Evolutionary conservation across 1,140 invertebrate species (phyloP), one percentile per base, ranked within the genome.

Genomic region (Apocrypta bakeri): DNA sequence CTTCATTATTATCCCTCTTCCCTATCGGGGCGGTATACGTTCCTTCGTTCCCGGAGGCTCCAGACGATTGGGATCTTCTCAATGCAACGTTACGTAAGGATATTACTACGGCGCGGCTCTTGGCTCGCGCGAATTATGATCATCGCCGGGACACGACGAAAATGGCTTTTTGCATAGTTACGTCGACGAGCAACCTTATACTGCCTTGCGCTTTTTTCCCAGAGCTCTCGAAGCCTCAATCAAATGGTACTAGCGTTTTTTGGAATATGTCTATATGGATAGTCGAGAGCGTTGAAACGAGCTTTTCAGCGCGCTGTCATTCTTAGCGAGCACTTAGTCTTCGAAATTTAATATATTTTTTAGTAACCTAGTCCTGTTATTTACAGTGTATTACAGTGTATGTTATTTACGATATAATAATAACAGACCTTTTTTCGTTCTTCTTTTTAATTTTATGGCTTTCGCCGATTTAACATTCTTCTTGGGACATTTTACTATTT

Each of bases 161-260:
- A 75, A 75, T 75, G 33, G 29, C 42, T 75, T 75, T 75, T 61
- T 61, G 42, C 73, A 61, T 75, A 31, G 73, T 29, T 56, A 73
- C 37, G 73, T 6, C 27, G 27, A 29, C 29, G 29, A 37, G 2
- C 21, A 29, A 12, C 31, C 63, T 29, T 27, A 29, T 11, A 27
- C n/a, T 64, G 63, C 63, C 8, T n/a, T n/a, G 8, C 17, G 21
- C 7, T 17, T 64, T 64, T 64, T 64, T 42, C 40, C 66, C 1
- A 25, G 61, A n/a, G n/a, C n/a, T n/a, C 24, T n/a, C 61, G 1
- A 17, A n/a, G 24, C 25, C 25, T 64, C 61, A 64, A 64, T 64
- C 25, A 25, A 25, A 64, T 24, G 61, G n/a, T 48, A 11, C 42
- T 48, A 2, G 12, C 42, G 42, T 48, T 48, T 48, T 48, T 48